A percentile compares a stretch with the other conserved stretches of the same genome.
phyloP scores from a whole-genome alignment of 2,113 vertebrate genomes.

The Oxygymnocypris stewartii region DNA sequence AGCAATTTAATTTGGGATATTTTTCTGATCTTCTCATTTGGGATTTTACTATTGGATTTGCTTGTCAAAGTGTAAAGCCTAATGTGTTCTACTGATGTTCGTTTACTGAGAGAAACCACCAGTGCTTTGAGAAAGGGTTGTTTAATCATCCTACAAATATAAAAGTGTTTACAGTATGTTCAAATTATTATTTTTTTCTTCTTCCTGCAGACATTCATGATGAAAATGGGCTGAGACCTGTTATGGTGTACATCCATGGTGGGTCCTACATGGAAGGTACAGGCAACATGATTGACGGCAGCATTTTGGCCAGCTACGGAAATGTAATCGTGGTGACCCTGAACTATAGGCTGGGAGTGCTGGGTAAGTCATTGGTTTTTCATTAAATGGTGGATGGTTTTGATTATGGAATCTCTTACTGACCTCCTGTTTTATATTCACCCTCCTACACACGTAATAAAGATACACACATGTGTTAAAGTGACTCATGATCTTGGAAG shows the following conservation, averaged over 20 bases:
- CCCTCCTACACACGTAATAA: not conserved
- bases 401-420: not conserved
- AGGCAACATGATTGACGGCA: conserved; percentile 94
- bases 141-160: not conserved
- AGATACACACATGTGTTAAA: conserved; percentile 4
- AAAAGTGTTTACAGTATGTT: not conserved
- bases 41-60: not conserved
- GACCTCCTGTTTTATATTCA: conserved; percentile 19
- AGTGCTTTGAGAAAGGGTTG: not conserved
- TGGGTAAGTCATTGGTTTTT: conserved; percentile 48
- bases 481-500: conserved; percentile 9
- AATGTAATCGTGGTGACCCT: conserved; percentile 54
- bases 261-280: conserved; percentile 97
- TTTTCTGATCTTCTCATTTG: conserved; percentile 6
- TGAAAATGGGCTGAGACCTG: conserved; percentile 88
- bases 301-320: conserved; percentile 85
- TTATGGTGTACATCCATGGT: conserved; percentile 96
- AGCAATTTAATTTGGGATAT: conserved; percentile 19
- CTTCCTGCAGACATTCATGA: conserved; percentile 87
- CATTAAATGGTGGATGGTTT: not conserved
- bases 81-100: not conserved
- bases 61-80: not conserved
- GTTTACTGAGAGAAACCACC: not conserved
- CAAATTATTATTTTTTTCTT: conserved; percentile 29
- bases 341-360: conserved; percentile 57